These are phyloP conservation scores for Hydrozoanthus gracilis DNA, from an alignment of 92 coral and sea anemone genomes.

Conservation along the genomic window DNA sequence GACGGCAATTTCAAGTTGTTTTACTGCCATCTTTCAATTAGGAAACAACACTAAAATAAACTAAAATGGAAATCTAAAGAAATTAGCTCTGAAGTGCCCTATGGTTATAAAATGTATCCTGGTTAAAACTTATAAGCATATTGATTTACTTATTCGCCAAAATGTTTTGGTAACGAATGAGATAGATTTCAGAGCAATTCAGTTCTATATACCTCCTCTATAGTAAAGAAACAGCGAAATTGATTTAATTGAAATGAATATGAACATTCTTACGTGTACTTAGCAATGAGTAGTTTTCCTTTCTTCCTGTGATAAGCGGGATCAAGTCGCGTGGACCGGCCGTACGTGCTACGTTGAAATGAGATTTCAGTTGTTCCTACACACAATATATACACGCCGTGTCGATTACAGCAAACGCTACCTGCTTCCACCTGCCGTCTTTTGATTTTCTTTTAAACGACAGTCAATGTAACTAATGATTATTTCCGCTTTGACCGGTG, in stretches of 20 bases:
- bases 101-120: no score
- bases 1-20: no score
- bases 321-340: not conserved
- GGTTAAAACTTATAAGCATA: no score
- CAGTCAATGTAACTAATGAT: not conserved
- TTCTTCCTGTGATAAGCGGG: not conserved
- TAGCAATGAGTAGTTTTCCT: not conserved
- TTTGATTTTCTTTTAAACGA: not conserved
- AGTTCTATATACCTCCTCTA: not conserved
- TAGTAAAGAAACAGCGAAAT: not conserved
- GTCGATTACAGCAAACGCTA: not conserved
- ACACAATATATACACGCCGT: not conserved
- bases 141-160: not conserved
- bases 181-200: not conserved
- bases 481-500: slow-evolving; percentile 39
- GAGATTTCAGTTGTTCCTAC: not conserved
- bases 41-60: no score
- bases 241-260: not conserved
- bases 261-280: not conserved
- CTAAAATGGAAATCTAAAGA: no score
- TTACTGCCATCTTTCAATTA: no score
- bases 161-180: not conserved
- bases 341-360: not conserved
- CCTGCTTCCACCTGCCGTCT: slow-evolving; percentile 33
- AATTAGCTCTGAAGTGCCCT: no score